These are phyloP conservation scores for Meriones psammophilus DNA, from an alignment of 2,797 vertebrate genomes.

Conservation along the genomic window DNA sequence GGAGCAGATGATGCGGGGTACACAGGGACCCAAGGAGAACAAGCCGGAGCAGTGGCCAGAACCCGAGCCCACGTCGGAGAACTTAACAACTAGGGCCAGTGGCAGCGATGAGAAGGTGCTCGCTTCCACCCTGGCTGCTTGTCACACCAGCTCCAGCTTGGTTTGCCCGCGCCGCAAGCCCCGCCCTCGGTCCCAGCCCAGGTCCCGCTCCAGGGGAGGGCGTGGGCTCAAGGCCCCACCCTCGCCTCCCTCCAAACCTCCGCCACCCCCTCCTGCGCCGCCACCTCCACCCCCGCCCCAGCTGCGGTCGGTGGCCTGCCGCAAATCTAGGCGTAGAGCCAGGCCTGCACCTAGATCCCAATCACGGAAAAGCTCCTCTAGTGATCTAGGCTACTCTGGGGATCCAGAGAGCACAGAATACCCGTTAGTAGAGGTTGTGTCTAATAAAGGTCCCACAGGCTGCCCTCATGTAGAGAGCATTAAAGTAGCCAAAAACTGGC, in stretches of 20 bases:
- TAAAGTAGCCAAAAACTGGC: conserved; percentile 74
- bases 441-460: conserved; percentile 54
- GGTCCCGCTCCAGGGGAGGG: neutral
- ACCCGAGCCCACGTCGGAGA: neutral
- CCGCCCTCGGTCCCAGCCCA: conserved; percentile 53
- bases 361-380: neutral
- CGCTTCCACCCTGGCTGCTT: neutral
- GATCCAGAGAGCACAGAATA: neutral
- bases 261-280: neutral
- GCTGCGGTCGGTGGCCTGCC: neutral
- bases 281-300: neutral
- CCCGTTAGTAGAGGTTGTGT: neutral
- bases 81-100: conserved; percentile 21
- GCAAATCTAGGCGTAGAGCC: neutral
- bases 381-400: neutral
- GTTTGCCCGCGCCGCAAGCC: conserved; percentile 58
- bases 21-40: conserved; percentile 23
- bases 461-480: conserved; percentile 68
- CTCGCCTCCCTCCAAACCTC: neutral
- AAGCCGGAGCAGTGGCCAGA: conserved; percentile 57
- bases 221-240: neutral
- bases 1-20: neutral
- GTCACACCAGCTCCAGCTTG: conserved; percentile 5
- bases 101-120: conserved; percentile 55
- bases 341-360: neutral